These are phyloP conservation scores for Ceratina australensis DNA, from an alignment of 1,140 invertebrate genomes.

Conservation along the genomic window DNA sequence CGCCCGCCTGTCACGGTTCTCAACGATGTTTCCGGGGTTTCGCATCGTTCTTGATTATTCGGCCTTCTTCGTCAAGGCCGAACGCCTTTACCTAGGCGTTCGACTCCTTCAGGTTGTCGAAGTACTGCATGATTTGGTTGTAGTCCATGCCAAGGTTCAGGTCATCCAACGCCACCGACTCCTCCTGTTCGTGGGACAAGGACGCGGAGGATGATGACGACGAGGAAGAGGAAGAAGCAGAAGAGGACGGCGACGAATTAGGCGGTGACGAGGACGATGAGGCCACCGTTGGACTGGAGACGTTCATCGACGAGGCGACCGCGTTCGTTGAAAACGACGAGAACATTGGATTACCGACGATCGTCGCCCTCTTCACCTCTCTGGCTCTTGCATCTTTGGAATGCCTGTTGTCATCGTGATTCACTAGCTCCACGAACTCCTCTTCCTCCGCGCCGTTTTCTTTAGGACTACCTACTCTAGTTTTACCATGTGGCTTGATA, in stretches of 20 bases:
- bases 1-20: neutral
- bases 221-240: constrained; percentile 61
- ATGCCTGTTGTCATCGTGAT: constrained; percentile 62
- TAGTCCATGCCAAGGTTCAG: constrained; percentile 95
- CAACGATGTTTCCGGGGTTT: constrained; percentile 49
- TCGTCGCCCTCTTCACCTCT: constrained; percentile 89
- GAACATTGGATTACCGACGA: constrained; percentile 94
- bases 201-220: constrained; percentile 66
- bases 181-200: constrained; percentile 72
- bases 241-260: constrained; percentile 57
- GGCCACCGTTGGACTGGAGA: constrained; percentile 51
- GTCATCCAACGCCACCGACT: constrained; percentile 86
- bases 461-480: constrained; percentile 50
- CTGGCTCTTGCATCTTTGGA: constrained; percentile 69
- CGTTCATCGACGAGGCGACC: constrained; percentile 63
- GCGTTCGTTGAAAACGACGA: constrained; percentile 75
- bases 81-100: constrained; percentile 75
- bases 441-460: constrained; percentile 62
- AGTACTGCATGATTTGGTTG: constrained; percentile 98
- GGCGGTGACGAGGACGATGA: constrained; percentile 58
- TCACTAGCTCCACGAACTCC: constrained; percentile 71
- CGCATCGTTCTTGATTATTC: constrained; percentile 68
- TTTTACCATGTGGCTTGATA: constrained; percentile 53
- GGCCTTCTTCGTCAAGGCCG: constrained; percentile 58
- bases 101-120: constrained; percentile 95